Evolutionary conservation across 2,113 vertebrate genomes (phyloP).

Genomic region (Sisor rabdophorus): DNA sequence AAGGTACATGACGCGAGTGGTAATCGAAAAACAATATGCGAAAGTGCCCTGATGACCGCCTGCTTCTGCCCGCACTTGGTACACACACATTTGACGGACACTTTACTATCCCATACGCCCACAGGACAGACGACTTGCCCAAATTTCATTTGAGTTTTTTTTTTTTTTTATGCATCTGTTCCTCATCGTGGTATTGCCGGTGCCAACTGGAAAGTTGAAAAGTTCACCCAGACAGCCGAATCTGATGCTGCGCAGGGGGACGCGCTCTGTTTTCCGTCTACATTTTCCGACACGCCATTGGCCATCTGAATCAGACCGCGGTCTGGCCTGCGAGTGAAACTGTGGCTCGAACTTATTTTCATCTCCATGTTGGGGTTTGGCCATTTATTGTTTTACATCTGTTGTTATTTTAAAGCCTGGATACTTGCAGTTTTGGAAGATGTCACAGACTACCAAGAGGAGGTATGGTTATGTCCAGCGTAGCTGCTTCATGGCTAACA

Average conservation of each 20-base stretch:
- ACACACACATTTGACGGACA: no score
- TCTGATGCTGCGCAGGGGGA: slow-evolving; percentile 1
- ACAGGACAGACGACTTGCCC: no score
- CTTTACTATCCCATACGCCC: no score
- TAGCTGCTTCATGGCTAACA: slow-evolving; percentile 51
- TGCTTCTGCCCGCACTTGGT: no score
- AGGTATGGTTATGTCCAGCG: background rate
- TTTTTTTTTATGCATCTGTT: slow-evolving; percentile 9
- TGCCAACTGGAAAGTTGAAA: slow-evolving; percentile 38
- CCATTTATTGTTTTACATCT: slow-evolving; percentile 62
- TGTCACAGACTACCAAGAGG: slow-evolving; percentile 7
- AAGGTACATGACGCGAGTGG: no score
- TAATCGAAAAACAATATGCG: no score
- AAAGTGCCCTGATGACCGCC: no score
- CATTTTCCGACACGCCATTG: slow-evolving; percentile 14
- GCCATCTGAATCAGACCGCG: slow-evolving; percentile 36
- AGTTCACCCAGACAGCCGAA: slow-evolving; percentile 29
- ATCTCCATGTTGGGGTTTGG: slow-evolving; percentile 58
- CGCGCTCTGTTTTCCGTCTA: slow-evolving; percentile 10
- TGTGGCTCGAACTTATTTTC: slow-evolving; percentile 42
- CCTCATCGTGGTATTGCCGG: background rate
- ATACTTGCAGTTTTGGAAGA: slow-evolving; percentile 56
- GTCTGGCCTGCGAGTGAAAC: slow-evolving; percentile 33
- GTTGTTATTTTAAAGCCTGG: slow-evolving; percentile 66
- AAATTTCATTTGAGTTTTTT: background rate